Conservation (phyloP, 2,888 invertebrate species). For the Sphaeridia pumilis region DNA sequence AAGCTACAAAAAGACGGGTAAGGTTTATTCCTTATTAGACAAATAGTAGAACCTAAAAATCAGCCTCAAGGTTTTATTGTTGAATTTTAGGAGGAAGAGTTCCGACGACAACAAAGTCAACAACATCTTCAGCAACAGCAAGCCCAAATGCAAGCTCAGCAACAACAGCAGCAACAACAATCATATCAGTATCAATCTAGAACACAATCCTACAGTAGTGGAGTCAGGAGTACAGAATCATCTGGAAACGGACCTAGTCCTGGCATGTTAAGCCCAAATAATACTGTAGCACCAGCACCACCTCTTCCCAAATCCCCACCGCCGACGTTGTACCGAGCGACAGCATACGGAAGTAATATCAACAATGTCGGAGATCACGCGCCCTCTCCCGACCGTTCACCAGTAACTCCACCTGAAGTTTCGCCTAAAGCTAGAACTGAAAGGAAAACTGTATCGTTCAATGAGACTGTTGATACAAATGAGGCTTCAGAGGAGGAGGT, state of each 20-base stretch:
- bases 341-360: background rate
- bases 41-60: background rate
- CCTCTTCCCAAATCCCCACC: constrained; percentile 35
- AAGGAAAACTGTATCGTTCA: constrained; percentile 34
- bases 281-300: constrained; percentile 26
- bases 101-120: constrained; percentile 39
- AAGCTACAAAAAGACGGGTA: constrained; percentile 41
- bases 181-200: constrained; percentile 38
- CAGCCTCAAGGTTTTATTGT: background rate
- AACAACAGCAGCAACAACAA: constrained; percentile 31
- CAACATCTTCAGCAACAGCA: constrained; percentile 34
- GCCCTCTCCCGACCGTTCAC: constrained; percentile 32
- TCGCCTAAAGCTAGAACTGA: constrained; percentile 36
- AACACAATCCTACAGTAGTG: constrained; percentile 34
- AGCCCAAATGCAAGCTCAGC: constrained; percentile 29
- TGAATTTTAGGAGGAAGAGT: constrained; percentile 40
- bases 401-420: constrained; percentile 37
- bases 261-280: constrained; percentile 18
- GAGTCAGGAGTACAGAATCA: constrained; percentile 38
- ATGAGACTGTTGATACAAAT: constrained; percentile 41
- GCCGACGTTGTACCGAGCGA: constrained; percentile 12
- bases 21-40: background rate
- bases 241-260: constrained; percentile 28
- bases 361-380: constrained; percentile 1
- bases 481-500: constrained; percentile 45